A percentile compares a stretch with the other conserved stretches of the same genome.
phyloP scores from a whole-genome alignment of 2,888 invertebrate species.

The Diplazon laetatorius region DNA sequence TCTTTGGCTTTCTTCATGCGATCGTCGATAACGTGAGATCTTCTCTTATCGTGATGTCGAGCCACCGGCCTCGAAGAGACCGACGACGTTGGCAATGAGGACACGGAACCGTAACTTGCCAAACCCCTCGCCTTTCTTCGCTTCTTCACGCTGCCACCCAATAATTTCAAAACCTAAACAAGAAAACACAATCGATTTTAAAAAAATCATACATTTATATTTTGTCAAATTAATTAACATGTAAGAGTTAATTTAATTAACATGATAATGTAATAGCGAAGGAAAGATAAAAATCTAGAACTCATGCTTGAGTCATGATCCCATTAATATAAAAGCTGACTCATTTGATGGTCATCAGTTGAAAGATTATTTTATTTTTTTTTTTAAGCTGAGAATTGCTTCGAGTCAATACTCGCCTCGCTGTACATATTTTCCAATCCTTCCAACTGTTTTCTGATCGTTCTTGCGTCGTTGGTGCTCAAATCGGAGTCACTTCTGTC shows the following conservation, averaged over 20 bases:
- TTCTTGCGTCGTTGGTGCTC: conserved; percentile 90
- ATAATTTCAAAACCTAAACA: conserved; percentile 84
- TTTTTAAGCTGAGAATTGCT: background rate
- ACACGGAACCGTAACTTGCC: conserved; percentile 89
- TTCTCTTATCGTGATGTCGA: conserved; percentile 86
- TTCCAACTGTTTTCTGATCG: conserved; percentile 91
- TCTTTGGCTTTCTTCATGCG: conserved; percentile 89
- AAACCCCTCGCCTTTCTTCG: conserved; percentile 79
- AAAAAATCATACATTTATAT: too few species aligned
- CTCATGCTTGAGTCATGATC: too few species aligned
- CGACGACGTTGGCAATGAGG: conserved; percentile 92
- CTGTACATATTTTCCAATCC: conserved; percentile 94
- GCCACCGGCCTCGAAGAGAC: conserved; percentile 90
- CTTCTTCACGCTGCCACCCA: conserved; percentile 85
- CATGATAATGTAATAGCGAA: too few species aligned
- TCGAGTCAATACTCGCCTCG: conserved; percentile 85
- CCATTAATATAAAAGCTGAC: too few species aligned
- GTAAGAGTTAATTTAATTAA: too few species aligned
- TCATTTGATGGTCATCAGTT: too few species aligned
- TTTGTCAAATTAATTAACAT: too few species aligned
- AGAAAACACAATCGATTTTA: too few species aligned
- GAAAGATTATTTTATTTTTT: too few species aligned
- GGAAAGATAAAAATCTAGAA: too few species aligned
- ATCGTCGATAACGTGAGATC: conserved; percentile 87
- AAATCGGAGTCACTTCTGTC: conserved; percentile 91